Percentiles rank a stretch among this genome's conserved stretches.
Conservation (phyloP, 2,888 invertebrate species). For the Cataglyphis altisquamis region DNA sequence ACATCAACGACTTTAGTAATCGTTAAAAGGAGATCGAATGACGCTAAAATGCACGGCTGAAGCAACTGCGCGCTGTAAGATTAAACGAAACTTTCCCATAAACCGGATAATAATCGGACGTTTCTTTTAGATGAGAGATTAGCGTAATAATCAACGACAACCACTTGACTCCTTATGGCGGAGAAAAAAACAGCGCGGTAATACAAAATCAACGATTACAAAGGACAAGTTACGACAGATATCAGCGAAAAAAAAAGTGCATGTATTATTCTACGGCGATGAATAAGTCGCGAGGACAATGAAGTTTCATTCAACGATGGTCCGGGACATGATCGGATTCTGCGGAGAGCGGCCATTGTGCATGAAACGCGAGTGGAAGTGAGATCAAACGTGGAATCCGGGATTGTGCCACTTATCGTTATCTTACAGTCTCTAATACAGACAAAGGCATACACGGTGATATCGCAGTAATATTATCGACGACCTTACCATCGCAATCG, state of each 20-base stretch:
- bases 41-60: background rate
- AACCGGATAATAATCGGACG: background rate
- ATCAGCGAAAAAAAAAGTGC: constrained; percentile 23
- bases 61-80: background rate
- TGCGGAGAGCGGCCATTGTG: constrained; percentile 64
- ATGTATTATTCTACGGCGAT: constrained; percentile 3
- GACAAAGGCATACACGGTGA: background rate
- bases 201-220: background rate
- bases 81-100: constrained; percentile 9
- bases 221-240: constrained; percentile 1
- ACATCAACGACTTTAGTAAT: constrained; percentile 37
- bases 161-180: background rate
- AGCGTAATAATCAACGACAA: background rate
- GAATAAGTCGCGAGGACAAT: constrained; percentile 56
- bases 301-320: constrained; percentile 48
- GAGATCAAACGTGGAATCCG: constrained; percentile 48
- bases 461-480: constrained; percentile 6
- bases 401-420: background rate
- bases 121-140: background rate
- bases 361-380: constrained; percentile 72
- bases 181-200: background rate
- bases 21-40: constrained; percentile 2
- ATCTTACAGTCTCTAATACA: background rate
- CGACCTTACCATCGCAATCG: background rate
- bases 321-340: constrained; percentile 51